These are phyloP conservation scores for Cisticola juncidis DNA, from an alignment of 2,113 vertebrate genomes.

Conservation along the genomic window DNA sequence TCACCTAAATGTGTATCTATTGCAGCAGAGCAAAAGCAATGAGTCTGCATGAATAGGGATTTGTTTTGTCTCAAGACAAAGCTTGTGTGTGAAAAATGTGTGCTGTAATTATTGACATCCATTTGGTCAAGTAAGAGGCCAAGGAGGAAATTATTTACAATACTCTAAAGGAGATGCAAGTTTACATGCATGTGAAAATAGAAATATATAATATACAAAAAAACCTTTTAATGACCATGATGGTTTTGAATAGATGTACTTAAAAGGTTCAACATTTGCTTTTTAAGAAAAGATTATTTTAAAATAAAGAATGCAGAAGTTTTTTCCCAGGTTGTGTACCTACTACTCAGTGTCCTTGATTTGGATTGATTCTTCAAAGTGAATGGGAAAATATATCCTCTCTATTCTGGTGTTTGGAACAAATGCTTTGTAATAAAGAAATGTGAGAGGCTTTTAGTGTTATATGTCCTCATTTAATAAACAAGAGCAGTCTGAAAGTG, in stretches of 20 bases:
- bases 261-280: not conserved
- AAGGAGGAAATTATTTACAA: not conserved
- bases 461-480: not conserved
- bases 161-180: not conserved
- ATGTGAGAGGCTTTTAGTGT: not conserved
- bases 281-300: not conserved
- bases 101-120: not conserved
- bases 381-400: not conserved
- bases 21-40: not conserved
- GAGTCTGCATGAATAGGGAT: not conserved
- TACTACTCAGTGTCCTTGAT: not conserved
- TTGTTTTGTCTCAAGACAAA: not conserved
- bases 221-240: not conserved
- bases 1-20: not conserved
- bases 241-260: not conserved
- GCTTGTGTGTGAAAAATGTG: not conserved
- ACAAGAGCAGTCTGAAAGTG: not conserved
- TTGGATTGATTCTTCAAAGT: not conserved
- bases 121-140: not conserved
- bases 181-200: not conserved
- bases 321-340: not conserved
- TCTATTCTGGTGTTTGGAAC: not conserved
- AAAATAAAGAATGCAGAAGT: not conserved
- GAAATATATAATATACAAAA: not conserved
- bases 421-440: not conserved